phyloP scores from a whole-genome alignment of 2,888 invertebrate species.

The Rosalia funebris region DNA sequence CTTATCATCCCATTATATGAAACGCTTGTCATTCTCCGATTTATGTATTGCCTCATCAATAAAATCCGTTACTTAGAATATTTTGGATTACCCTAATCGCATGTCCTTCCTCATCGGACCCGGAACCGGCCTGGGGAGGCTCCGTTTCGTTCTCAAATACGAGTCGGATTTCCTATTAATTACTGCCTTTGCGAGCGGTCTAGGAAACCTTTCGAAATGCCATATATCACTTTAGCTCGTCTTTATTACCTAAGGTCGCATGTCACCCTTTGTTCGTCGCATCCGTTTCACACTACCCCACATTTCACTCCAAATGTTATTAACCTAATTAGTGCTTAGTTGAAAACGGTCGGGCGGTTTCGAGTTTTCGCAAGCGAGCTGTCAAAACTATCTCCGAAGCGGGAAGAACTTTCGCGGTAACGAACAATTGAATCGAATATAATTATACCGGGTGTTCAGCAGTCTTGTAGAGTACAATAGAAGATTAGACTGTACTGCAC shows the following conservation, averaged over 20 bases:
- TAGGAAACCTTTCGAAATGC: conserved; percentile 11
- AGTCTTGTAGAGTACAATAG: no score
- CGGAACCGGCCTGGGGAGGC: conserved; percentile 12
- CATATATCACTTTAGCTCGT: conserved; percentile 9
- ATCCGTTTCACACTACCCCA: neutral
- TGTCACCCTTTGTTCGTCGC: conserved; percentile 5
- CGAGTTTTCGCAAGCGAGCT: neutral
- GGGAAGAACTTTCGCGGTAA: neutral
- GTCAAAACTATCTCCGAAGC: neutral
- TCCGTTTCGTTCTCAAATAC: conserved; percentile 6
- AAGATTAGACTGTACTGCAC: no score
- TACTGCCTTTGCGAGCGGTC: conserved; percentile 17
- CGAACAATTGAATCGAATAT: no score
- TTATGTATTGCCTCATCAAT: no score
- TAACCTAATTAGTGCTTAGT: neutral
- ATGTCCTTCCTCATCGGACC: conserved; percentile 6
- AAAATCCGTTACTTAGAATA: no score
- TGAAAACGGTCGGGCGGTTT: neutral
- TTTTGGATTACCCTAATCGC: no score
- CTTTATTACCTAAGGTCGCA: conserved; percentile 14
- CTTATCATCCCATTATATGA: no score
- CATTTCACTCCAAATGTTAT: neutral
- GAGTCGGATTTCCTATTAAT: conserved; percentile 18
- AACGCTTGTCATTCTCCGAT: no score
- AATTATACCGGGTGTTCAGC: no score